phyloP scores from a whole-genome alignment of 2,888 invertebrate species.

The Ophonus ardosiacus region DNA sequence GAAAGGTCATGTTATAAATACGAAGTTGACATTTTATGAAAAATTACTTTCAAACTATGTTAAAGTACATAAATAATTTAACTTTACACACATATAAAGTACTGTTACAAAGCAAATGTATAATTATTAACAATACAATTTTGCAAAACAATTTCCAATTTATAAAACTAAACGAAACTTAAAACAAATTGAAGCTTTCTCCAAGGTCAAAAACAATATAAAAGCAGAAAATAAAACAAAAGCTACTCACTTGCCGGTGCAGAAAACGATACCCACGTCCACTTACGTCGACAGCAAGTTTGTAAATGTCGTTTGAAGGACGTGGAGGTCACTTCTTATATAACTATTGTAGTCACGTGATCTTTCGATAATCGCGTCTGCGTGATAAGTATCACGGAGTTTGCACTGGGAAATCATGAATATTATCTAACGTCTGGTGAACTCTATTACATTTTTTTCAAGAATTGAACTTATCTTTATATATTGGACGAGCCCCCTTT shows the following conservation, averaged over 20 bases:
- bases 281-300: not conserved
- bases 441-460: not conserved
- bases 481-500: slow-evolving; percentile 5
- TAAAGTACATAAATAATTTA: slow-evolving; percentile 4
- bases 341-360: slow-evolving; percentile 30
- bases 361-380: not conserved
- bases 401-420: slow-evolving; percentile 21
- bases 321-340: slow-evolving; percentile 30
- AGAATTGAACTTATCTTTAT: not conserved
- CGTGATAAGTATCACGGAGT: slow-evolving; percentile 22
- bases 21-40: not conserved
- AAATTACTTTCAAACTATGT: not conserved
- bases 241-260: slow-evolving; percentile 45
- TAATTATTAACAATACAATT: slow-evolving; percentile 39
- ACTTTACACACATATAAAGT: not conserved
- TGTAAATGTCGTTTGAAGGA: slow-evolving; percentile 60
- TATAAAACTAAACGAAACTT: slow-evolving; percentile 14
- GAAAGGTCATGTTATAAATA: slow-evolving; percentile 50
- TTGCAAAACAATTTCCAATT: not conserved
- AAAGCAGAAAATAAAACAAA: slow-evolving; percentile 11
- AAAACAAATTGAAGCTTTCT: slow-evolving; percentile 8
- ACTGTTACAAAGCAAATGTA: slow-evolving; percentile 29
- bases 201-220: not conserved
- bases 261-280: slow-evolving; percentile 20
- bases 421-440: slow-evolving; percentile 11